These are phyloP conservation scores for Philotrypesis tridentata DNA, from an alignment of 1,140 invertebrate species.

Conservation along the genomic window DNA sequence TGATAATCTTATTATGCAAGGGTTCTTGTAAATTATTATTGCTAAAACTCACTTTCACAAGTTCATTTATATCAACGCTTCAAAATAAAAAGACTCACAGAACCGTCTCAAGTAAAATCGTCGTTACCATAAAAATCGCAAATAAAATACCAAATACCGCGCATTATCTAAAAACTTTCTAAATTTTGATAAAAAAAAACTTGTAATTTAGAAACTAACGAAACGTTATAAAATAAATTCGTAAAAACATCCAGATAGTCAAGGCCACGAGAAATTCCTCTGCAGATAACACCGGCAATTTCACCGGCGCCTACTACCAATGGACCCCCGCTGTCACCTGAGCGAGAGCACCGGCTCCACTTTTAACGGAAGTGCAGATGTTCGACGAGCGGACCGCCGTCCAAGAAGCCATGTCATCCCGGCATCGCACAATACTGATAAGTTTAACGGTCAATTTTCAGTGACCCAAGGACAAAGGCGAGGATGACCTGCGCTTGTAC, in stretches of 20 bases:
- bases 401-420: no score
- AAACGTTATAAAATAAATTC: neutral
- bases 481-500: neutral
- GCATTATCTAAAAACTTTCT: no score
- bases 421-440: neutral
- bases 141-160: no score
- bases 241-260: neutral
- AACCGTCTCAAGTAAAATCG: no score
- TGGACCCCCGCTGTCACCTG: neutral
- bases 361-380: constrained; percentile 10
- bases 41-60: no score
- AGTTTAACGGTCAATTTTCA: neutral
- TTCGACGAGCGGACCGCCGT: neutral
- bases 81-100: no score
- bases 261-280: neutral
- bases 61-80: no score
- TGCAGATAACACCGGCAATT: neutral
- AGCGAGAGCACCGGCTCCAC: constrained; percentile 36
- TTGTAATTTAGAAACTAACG: no score
- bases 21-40: no score
- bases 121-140: no score
- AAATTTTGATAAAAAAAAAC: no score
- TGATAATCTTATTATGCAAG: no score
- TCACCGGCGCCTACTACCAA: neutral
- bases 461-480: neutral